A percentile compares a stretch with the other conserved stretches of the same genome.
These are phyloP conservation scores for Nematolebias whitei DNA, from an alignment of 2,113 vertebrate genomes.

Conservation along the genomic window DNA sequence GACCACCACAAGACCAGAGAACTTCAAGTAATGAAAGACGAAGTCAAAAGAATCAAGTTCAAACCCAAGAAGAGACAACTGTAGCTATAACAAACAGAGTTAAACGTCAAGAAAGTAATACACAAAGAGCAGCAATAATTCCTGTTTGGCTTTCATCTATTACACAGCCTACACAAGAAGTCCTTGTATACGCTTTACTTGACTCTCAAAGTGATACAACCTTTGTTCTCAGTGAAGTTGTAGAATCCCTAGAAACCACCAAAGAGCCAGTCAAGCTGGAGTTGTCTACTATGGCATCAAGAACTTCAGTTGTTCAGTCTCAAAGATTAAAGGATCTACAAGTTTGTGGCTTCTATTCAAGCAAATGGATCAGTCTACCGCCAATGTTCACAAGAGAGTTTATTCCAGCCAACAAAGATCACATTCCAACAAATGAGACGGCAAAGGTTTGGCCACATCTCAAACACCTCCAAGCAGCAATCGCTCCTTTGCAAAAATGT, in stretches of 20 bases:
- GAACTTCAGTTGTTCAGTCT: not conserved
- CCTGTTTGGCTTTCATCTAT: slow-evolving; percentile 1
- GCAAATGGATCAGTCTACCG: not conserved
- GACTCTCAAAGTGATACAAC: slow-evolving; percentile 29
- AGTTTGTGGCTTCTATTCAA: not conserved
- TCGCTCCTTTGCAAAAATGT: not conserved
- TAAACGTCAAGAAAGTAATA: not conserved
- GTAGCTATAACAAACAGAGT: not conserved
- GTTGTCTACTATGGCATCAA: slow-evolving; percentile 16
- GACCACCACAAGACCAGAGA: too few species aligned
- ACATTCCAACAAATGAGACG: slow-evolving; percentile 14
- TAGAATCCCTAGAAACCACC: not conserved
- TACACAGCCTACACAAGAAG: not conserved
- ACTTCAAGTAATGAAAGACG: not conserved
- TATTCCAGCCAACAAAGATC: slow-evolving; percentile 21
- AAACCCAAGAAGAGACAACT: slow-evolving; percentile 1
- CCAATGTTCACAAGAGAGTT: slow-evolving; percentile 1
- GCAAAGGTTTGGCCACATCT: slow-evolving; percentile 10
- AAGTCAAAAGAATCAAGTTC: not conserved
- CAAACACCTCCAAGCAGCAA: slow-evolving; percentile 8
- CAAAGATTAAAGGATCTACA: not conserved
- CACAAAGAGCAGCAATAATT: not conserved
- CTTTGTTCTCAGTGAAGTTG: slow-evolving; percentile 23
- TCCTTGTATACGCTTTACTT: slow-evolving; percentile 7
- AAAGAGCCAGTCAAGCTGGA: slow-evolving; percentile 8